Conservation (phyloP, 1,140 invertebrate species). For the Hyles euphorbiae region DNA sequence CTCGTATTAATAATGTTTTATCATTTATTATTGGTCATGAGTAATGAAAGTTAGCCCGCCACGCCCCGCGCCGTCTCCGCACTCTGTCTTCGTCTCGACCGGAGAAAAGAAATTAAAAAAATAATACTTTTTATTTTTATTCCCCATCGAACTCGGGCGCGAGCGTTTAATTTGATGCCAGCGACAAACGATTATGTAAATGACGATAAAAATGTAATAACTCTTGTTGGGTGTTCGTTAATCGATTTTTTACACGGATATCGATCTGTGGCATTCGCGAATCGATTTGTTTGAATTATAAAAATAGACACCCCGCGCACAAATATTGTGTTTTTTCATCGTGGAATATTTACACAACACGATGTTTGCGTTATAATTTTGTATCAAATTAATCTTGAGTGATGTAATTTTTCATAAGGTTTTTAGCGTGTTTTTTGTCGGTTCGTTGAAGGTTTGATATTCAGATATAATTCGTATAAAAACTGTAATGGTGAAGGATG, state of each 20-base stretch:
- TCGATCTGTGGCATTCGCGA: constrained; percentile 15
- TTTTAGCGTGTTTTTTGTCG: too few relatives aligned
- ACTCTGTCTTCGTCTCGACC: constrained; percentile 66
- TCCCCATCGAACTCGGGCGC: constrained; percentile 42
- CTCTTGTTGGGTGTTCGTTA: constrained; percentile 46
- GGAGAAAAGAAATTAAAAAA: constrained; percentile 51
- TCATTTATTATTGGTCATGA: constrained; percentile 72
- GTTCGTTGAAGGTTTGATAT: too few relatives aligned
- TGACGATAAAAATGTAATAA: constrained; percentile 36
- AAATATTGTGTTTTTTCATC: too few relatives aligned
- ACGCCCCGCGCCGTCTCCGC: constrained; percentile 59
- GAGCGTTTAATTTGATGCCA: constrained; percentile 48
- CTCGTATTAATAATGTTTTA: constrained; percentile 74
- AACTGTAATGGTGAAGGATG: constrained; percentile 1
- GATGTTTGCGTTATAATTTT: too few relatives aligned
- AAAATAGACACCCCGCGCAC: too few relatives aligned
- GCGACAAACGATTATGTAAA: constrained; percentile 57
- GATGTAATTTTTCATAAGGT: too few relatives aligned
- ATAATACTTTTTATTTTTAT: constrained; percentile 37
- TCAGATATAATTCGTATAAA: too few relatives aligned
- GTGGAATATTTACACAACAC: too few relatives aligned
- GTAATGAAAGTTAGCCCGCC: constrained; percentile 70
- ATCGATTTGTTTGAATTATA: constrained; percentile 1
- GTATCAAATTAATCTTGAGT: too few relatives aligned
- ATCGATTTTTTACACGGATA: constrained; percentile 22